These are phyloP conservation scores for Cyrtodaria siliqua DNA, from an alignment of 2,888 invertebrate species.

Conservation along the genomic window DNA sequence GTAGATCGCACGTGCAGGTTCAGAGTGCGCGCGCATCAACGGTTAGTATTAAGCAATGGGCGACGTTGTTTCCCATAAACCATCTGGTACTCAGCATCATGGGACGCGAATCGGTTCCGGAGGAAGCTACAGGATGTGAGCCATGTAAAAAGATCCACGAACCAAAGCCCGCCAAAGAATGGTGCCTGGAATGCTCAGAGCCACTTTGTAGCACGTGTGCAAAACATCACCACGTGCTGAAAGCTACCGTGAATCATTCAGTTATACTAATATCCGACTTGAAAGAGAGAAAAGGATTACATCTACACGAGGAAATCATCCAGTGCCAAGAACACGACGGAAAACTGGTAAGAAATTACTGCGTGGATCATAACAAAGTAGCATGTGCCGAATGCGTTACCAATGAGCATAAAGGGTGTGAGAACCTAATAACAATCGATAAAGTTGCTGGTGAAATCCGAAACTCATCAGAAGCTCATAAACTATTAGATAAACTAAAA, in stretches of 20 bases:
- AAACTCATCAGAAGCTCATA: conserved; percentile 57
- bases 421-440: conserved; percentile 51
- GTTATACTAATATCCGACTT: conserved; percentile 44
- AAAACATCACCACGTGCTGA: conserved; percentile 53
- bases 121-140: conserved; percentile 34
- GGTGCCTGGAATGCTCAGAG: conserved; percentile 61
- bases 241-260: conserved; percentile 50
- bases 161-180: conserved; percentile 42
- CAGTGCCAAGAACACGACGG: conserved; percentile 51
- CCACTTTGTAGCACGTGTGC: conserved; percentile 53
- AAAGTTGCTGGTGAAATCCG: conserved; percentile 62
- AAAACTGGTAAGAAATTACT: conserved; percentile 50
- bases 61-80: conserved; percentile 54
- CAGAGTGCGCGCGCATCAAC: conserved; percentile 11
- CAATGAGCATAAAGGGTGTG: conserved; percentile 44
- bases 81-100: conserved; percentile 55
- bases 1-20: conserved; percentile 50
- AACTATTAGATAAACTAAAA: conserved; percentile 57
- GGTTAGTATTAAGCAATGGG: conserved; percentile 46
- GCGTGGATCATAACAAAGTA: conserved; percentile 61
- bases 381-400: conserved; percentile 53
- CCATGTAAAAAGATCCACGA: conserved; percentile 58
- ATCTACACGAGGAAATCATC: conserved; percentile 47
- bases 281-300: conserved; percentile 30
- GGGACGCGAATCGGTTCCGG: conserved; percentile 31